phyloP scores from a whole-genome alignment of 2,797 vertebrate species.

The Peromyscus melanophrys region DNA sequence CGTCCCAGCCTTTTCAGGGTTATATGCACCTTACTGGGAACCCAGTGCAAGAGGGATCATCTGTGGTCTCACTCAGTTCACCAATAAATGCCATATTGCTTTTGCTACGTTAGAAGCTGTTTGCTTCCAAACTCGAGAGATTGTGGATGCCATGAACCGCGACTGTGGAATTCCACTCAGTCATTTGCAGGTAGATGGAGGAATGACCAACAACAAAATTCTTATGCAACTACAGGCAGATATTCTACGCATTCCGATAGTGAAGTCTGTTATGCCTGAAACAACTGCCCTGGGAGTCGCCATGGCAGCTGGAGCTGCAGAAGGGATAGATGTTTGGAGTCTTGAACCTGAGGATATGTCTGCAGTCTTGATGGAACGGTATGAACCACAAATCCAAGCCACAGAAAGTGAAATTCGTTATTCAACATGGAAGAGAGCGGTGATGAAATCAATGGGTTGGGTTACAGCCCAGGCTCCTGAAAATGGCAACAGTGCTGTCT shows the following conservation, averaged over 20 bases:
- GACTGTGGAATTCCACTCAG: conserved; percentile 95
- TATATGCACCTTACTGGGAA: conserved; percentile 98
- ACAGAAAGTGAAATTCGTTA: conserved; percentile 96
- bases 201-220: conserved; percentile 95
- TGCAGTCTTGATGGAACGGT: conserved; percentile 93
- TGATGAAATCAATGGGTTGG: conserved; percentile 96
- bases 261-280: conserved; percentile 96
- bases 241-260: conserved; percentile 97
- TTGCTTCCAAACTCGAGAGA: conserved; percentile 98
- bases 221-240: conserved; percentile 99
- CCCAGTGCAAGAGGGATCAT: conserved; percentile 97
- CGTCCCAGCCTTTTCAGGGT: conserved; percentile 97
- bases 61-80: conserved; percentile 98
- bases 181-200: conserved; percentile 97
- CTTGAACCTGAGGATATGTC: conserved; percentile 92
- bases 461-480: conserved; percentile 90
- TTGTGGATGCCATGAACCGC: conserved; percentile 97
- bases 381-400: conserved; percentile 96
- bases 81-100: conserved; percentile 95
- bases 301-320: conserved; percentile 97
- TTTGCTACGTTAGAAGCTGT: conserved; percentile 97
- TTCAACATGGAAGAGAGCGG: conserved; percentile 97
- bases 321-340: conserved; percentile 96
- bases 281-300: conserved; percentile 96
- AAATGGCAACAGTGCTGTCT: conserved; percentile 91